Evolutionary conservation across 2,113 vertebrate species (phyloP).

Genomic region (Gasterosteus nipponicus): DNA sequence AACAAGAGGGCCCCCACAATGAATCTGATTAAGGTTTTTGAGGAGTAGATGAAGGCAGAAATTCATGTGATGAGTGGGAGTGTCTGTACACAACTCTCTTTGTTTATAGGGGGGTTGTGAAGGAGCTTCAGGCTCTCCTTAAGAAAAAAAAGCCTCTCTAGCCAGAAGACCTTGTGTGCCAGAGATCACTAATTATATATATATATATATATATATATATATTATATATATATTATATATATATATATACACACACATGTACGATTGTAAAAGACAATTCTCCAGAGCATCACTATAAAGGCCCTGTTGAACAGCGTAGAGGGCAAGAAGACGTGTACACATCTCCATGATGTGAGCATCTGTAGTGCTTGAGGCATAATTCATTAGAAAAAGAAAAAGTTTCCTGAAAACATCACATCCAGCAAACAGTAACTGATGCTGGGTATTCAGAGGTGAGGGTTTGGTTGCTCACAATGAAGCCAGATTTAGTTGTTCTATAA

Average conservation of each 20-base stretch:
- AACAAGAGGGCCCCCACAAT: constrained; percentile 54
- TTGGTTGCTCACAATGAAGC: background rate
- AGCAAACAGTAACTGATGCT: background rate
- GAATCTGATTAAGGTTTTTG: constrained; percentile 51
- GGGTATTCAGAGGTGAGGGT: background rate
- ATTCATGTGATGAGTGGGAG: constrained; percentile 48
- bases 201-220: background rate
- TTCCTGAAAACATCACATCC: constrained; percentile 14
- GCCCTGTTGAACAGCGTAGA: background rate
- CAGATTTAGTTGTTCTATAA: background rate
- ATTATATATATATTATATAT: background rate
- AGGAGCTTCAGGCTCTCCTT: constrained; percentile 31
- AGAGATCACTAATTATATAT: background rate
- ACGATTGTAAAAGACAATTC: constrained; percentile 20
- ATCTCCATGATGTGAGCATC: background rate
- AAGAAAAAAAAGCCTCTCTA: constrained; percentile 34
- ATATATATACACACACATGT: background rate
- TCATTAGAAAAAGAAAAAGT: background rate
- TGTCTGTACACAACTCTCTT: constrained; percentile 40
- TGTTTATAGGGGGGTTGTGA: constrained; percentile 54
- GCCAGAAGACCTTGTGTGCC: constrained; percentile 41
- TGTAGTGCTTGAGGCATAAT: background rate
- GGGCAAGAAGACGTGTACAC: background rate
- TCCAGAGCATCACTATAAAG: constrained; percentile 8
- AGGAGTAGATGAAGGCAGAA: constrained; percentile 33